Conservation (phyloP, 2,888 invertebrate genomes). For the Sarcophaga carnaria region DNA sequence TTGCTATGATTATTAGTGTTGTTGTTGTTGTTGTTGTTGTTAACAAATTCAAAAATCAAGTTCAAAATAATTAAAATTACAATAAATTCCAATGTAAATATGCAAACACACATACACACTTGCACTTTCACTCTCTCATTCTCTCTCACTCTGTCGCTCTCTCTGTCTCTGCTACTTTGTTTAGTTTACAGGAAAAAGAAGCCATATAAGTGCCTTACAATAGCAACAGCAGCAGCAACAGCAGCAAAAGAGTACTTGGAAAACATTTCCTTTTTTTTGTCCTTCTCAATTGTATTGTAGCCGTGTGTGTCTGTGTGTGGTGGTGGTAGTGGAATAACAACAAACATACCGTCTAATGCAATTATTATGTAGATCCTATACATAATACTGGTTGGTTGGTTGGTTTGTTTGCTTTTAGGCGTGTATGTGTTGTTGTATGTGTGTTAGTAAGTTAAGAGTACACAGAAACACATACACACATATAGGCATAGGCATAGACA, state of each 20-base stretch:
- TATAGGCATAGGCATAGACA: constrained; percentile 19
- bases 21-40: constrained; percentile 1
- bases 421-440: neutral
- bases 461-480: neutral
- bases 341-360: constrained; percentile 56
- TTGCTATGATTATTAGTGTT: neutral
- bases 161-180: too few species aligned
- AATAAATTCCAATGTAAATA: constrained; percentile 53
- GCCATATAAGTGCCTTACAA: constrained; percentile 28
- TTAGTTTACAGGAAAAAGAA: neutral
- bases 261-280: constrained; percentile 59
- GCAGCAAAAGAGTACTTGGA: constrained; percentile 33
- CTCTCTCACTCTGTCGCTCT: too few species aligned
- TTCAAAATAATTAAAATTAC: constrained; percentile 64
- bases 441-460: neutral
- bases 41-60: constrained; percentile 58
- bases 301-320: neutral
- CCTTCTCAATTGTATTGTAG: constrained; percentile 39
- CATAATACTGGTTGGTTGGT: constrained; percentile 6
- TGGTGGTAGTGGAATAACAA: constrained; percentile 23
- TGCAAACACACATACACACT: neutral
- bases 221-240: too few species aligned
- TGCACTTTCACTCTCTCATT: too few species aligned
- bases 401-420: neutral
- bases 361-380: constrained; percentile 43